Base-by-base conservation (phyloP, 2,888 invertebrate genomes). In the Peribatodes rhomboidaria region DNA sequence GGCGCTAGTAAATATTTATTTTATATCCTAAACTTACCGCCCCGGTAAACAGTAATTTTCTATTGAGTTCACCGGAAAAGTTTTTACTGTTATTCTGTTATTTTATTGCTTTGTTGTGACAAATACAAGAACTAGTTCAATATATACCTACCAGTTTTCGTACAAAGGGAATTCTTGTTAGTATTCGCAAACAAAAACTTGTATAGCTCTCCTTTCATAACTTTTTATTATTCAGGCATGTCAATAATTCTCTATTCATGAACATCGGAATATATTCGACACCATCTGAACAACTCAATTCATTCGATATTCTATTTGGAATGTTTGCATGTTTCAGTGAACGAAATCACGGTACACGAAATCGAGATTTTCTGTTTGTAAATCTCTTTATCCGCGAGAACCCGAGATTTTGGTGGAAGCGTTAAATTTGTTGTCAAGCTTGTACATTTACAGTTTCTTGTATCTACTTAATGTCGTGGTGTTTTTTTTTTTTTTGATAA, bases 361-460 rank as follows among this genome's bases (percentile, higher is more conserved):
- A 57, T 68, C 35, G 61, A 63, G 62, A 68, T 71, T 63, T 66
- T 69, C 59, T 70, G 56, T 67, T 68, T 60, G 65, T 53, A 71
- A 72, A 69, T 69, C 68, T 65, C 58, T 71, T 72, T 71, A 71
- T 67, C 66, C 68, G 44, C 55, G 58, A 55, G 41, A 69, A 61
- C 50, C 65, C 52, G 22, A 58, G 67, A 67, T 64, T 68, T 61
- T 57, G 66, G 68, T 65, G 53, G 49, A 66, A 61, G 55, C 54
- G 65, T 60, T 44, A 53, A 67, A 67, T 70, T 63, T 22, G 50
- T 57, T 64, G 44, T 66, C 46, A 42, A 27, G 55, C 41, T 61
- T 52, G 41, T 53, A 39, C 56, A 56, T 9, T 46, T 55, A 56
- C 55, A 62, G 49, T 42, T 61, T 64, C 53, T 57, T 59, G 59